These are phyloP conservation scores for Anas acuta DNA, from an alignment of 2,797 vertebrate genomes.

Conservation along the genomic window DNA sequence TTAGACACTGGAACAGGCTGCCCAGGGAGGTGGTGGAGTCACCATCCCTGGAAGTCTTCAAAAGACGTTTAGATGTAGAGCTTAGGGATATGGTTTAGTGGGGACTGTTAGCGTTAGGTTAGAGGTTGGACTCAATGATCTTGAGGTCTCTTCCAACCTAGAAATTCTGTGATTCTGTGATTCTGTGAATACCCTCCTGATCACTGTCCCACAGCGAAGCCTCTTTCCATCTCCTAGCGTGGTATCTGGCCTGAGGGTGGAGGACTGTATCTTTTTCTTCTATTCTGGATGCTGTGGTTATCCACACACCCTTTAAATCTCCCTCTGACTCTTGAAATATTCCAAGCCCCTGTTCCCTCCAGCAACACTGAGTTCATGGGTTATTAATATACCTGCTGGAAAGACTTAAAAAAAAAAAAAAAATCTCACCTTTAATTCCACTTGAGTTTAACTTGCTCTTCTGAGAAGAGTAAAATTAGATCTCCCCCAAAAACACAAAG, in stretches of 20 bases:
- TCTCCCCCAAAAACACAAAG: too few species aligned
- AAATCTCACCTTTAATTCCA: neutral
- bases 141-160: too few species aligned
- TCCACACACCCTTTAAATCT: neutral
- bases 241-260: fast-evolving
- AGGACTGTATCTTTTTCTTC: neutral
- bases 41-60: too few species aligned
- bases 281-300: too few species aligned
- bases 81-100: too few species aligned
- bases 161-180: too few species aligned
- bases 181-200: neutral
- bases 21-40: too few species aligned
- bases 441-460: neutral
- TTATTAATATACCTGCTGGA: neutral
- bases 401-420: neutral
- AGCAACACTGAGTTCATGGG: neutral
- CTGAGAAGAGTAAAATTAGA: neutral
- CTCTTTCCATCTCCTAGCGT: neutral
- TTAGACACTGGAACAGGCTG: too few species aligned
- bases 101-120: too few species aligned
- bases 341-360: neutral
- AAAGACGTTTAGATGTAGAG: too few species aligned
- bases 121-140: too few species aligned
- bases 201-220: neutral
- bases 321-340: neutral